Percentiles rank a stretch among this genome's conserved stretches.
Conservation (phyloP, 2,888 invertebrate genomes). For the Hirtodrosophila alboralis region DNA sequence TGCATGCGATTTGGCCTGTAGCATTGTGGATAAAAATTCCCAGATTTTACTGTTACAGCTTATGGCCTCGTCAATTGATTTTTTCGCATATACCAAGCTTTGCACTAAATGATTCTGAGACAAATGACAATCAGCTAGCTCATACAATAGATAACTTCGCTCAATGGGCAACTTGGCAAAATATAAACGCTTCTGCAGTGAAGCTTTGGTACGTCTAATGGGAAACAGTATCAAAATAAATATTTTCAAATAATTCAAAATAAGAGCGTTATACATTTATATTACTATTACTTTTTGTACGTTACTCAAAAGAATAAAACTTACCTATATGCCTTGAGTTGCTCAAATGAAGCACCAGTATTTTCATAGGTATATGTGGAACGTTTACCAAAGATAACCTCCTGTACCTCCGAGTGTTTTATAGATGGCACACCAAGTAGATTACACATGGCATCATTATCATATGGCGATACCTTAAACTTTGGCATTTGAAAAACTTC, state of each 20-base stretch:
- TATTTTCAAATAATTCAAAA: too few relatives aligned
- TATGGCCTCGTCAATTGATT: conserved; percentile 58
- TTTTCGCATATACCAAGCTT: conserved; percentile 39
- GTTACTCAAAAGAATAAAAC: too few relatives aligned
- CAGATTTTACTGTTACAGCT: conserved; percentile 74
- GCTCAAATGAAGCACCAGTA: conserved; percentile 2
- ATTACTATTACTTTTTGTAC: too few relatives aligned
- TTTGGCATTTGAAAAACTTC: conserved; percentile 50
- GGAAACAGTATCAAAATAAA: too few relatives aligned
- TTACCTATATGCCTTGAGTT: conserved; percentile 35
- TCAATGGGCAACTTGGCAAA: conserved; percentile 63
- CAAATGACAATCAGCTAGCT: conserved; percentile 59
- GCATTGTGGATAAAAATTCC: conserved; percentile 73
- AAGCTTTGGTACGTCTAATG: conserved; percentile 1
- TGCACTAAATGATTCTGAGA: conserved; percentile 45
- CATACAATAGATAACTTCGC: conserved; percentile 62
- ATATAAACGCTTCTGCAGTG: conserved; percentile 52
- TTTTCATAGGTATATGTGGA: conserved; percentile 33
- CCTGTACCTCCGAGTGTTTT: conserved; percentile 32
- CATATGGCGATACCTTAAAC: conserved; percentile 48
- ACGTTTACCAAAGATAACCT: conserved; percentile 48
- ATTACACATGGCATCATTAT: conserved; percentile 48
- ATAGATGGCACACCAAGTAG: conserved; percentile 37
- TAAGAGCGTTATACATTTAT: too few relatives aligned
- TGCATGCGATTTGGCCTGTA: conserved; percentile 77